Conservation (phyloP, 2,888 invertebrate genomes). For the Lathronympha strigana region DNA sequence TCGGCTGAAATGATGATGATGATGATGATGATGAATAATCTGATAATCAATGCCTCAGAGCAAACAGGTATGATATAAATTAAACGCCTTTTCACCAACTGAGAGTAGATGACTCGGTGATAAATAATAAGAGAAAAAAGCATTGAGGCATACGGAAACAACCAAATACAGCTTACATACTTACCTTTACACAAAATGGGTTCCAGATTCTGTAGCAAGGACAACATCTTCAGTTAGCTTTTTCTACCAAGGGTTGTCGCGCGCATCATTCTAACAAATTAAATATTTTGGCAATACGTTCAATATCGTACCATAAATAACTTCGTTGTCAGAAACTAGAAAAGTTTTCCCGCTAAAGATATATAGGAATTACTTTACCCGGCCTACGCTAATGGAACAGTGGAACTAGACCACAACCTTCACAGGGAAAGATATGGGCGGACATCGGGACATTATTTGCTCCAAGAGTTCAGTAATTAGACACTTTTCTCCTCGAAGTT, state of each 20-base stretch:
- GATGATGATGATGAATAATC: too few species aligned
- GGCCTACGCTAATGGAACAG: background rate
- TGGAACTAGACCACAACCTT: background rate
- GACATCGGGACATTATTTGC: conserved; percentile 15
- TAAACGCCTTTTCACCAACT: too few species aligned
- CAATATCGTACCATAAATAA: background rate
- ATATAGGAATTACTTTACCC: conserved; percentile 10
- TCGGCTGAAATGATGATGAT: too few species aligned
- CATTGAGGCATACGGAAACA: too few species aligned
- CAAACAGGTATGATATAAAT: too few species aligned
- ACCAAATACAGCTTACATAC: too few species aligned
- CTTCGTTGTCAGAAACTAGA: background rate
- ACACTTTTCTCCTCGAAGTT: conserved; percentile 6
- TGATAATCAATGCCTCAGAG: too few species aligned
- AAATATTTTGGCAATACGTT: background rate
- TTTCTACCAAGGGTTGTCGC: background rate
- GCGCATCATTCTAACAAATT: background rate
- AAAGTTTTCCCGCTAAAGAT: background rate
- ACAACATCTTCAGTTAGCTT: too few species aligned
- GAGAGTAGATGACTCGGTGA: too few species aligned
- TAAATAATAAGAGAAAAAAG: too few species aligned
- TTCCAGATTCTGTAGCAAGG: too few species aligned
- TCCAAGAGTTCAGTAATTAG: conserved; percentile 24
- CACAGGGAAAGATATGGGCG: background rate
- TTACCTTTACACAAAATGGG: too few species aligned